phyloP scores from a whole-genome alignment of 2,113 vertebrate species.

The Takifugu flavidus region DNA sequence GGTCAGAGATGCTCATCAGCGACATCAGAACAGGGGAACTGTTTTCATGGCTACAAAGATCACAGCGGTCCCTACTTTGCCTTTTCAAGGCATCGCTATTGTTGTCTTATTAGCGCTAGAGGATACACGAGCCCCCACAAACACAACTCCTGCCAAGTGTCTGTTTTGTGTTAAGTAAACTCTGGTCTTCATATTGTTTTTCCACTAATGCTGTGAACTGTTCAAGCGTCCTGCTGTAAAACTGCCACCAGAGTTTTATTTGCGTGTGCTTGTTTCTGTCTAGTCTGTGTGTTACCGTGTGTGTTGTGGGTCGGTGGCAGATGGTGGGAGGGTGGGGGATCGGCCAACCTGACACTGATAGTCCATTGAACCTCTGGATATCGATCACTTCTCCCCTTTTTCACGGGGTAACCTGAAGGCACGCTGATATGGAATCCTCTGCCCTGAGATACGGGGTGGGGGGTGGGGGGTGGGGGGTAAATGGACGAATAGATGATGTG shows the following conservation, averaged over 20 bases:
- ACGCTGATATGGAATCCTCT: constrained; percentile 43
- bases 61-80: constrained; percentile 18
- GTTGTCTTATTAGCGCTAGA: constrained; percentile 58
- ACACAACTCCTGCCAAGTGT: constrained; percentile 49
- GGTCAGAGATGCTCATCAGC: constrained; percentile 43
- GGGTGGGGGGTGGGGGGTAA: constrained; percentile 29
- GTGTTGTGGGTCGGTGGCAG: neutral
- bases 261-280: neutral
- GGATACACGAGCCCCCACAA: constrained; percentile 48
- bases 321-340: constrained; percentile 8
- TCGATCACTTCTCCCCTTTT: constrained; percentile 36
- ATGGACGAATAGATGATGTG: constrained; percentile 22
- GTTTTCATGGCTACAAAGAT: constrained; percentile 24
- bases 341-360: constrained; percentile 8
- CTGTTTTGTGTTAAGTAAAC: constrained; percentile 46
- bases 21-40: constrained; percentile 15
- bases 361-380: constrained; percentile 26
- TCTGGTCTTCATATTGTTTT: constrained; percentile 31
- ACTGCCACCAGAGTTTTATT: constrained; percentile 1
- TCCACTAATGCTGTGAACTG: constrained; percentile 19
- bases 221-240: constrained; percentile 15
- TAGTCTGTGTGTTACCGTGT: neutral
- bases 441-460: constrained; percentile 20
- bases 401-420: constrained; percentile 39
- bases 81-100: constrained; percentile 45